Base-by-base conservation (phyloP, 2,888 invertebrate species). In the Parapristionchus giblindavisi region DNA sequence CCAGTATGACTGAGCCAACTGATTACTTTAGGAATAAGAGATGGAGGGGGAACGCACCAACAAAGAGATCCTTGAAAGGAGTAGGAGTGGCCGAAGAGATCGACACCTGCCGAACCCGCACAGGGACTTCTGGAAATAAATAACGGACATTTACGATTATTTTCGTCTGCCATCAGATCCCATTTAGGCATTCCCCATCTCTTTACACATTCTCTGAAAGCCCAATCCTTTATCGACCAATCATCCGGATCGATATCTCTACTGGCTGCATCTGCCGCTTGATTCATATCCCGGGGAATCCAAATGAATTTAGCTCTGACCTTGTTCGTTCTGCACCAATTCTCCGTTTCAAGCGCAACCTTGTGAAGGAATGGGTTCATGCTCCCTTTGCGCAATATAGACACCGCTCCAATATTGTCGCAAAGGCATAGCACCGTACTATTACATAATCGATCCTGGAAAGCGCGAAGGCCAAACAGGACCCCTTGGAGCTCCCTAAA, bases 21-120 rank as follows among this genome's bases (percentile, higher is more conserved):
- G 2, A 66, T 21, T 43, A 48, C 48, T 29, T 32, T 3, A 29
- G 34, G 24, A 6, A 66, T 29, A 3, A 66, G 1, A 48, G 48
- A 43, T 1, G 65, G 65, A 5, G 65, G 65, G 14, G 65, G 65
- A 36, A 66, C 65, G 29, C 43, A 66, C 65, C 65, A 66, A n/a
- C 24, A 36, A 48, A 66, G 48, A 8, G 29, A 4, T 1, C 32
- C 2, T 21, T 29, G 58, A 29, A 14, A 27, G 58, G 11, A 58
- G 27, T 34, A 29, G 32, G 61, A 40, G 38, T 1, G 24, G 24
- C 1, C 40, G 38, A 61, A 61, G 1, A 24, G n/a, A 24, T 61
- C 61, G 38, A 61, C n/a, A 8, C 40, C 36, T 1, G 2, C 24
- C 14, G 61, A 38, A 1, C 38, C 61, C 2, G 14, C 4, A 1